A percentile compares a stretch with the other conserved stretches of the same genome.
These are phyloP conservation scores for Cyphomyrus discorhynchus DNA, from an alignment of 2,113 vertebrate species.

Conservation along the genomic window DNA sequence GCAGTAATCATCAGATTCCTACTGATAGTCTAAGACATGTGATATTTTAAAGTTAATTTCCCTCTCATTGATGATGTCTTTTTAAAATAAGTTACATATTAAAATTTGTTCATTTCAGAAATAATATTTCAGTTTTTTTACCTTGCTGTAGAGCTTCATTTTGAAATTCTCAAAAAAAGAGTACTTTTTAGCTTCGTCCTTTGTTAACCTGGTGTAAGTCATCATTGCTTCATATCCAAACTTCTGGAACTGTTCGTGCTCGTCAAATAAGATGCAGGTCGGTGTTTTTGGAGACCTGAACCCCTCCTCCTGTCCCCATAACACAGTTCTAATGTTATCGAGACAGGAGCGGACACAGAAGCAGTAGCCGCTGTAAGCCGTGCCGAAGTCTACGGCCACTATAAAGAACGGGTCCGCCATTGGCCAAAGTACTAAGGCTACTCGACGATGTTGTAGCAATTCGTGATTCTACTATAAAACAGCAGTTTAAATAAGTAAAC, in stretches of 20 bases:
- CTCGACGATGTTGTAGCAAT: too few species aligned
- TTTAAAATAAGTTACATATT: too few species aligned
- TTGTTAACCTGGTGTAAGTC: conserved; percentile 11
- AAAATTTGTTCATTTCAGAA: too few species aligned
- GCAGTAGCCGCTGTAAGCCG: conserved; percentile 34
- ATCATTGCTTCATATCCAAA: conserved; percentile 46
- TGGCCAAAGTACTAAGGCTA: too few species aligned
- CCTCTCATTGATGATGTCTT: too few species aligned
- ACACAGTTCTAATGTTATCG: conserved; percentile 26
- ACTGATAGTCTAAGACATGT: fast-evolving
- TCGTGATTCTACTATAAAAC: too few species aligned
- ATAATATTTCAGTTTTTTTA: too few species aligned
- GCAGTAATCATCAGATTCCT: neutral
- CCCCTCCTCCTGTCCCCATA: neutral
- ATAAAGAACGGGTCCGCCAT: neutral
- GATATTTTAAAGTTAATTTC: too few species aligned
- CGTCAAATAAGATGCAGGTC: conserved; percentile 38
- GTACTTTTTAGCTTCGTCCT: neutral
- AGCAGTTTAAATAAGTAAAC: too few species aligned
- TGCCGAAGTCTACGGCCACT: conserved; percentile 34
- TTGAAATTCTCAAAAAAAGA: conserved; percentile 46
- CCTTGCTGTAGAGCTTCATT: conserved; percentile 41
- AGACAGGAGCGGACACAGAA: conserved; percentile 28
- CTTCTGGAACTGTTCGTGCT: conserved; percentile 22
- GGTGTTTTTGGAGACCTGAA: conserved; percentile 17